Base-by-base conservation (phyloP, 2,888 invertebrate genomes). In the Ormyrus labotus region DNA sequence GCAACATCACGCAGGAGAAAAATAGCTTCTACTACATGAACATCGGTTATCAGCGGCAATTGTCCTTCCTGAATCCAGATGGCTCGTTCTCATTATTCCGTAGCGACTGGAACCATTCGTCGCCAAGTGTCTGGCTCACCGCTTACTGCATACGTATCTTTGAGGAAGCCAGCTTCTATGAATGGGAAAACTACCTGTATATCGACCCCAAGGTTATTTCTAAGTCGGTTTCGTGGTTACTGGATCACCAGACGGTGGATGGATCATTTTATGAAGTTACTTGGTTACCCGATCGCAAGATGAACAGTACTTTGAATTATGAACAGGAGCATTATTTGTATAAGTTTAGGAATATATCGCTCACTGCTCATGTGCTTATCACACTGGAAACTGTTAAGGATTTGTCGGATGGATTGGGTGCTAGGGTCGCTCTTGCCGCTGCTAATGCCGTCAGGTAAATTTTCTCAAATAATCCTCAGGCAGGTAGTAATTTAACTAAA, bases 111-210 rank as follows among this genome's bases (percentile, higher is more conserved):
- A 96, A 97, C 88, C 96, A 96, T 87, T 97, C 97, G 0, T 93
- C 94, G 0, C 94, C 97, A 0, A 97, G 97, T 55, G 97, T 97
- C 0, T 97, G 98, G 98, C 90, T 98, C 83, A 98, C 99, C 0
- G 96, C 98, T 0, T 98, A 97, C 91, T 96, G 96, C 87, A 95
- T 96, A 0, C 93, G 96, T 84, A 94, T 96, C 69, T 95, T 99
- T 89, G 96, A 97, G 90, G 97, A 97, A 88, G 98, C 98, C 0
- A 96, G 96, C 57, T 98, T 98, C 91, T 97, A 98, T 87, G 98
- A 99, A 90, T 99, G 98, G 98, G 98, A 98, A 92, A 97, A 98
- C 90, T 97, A 95, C 87, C 94, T 99, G 76, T 99, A 97, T 91
- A 97, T 99, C 84, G 98, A 98, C 90, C 96, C 97, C 0, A 92